These are phyloP conservation scores for Tetragonula carbonaria DNA, from an alignment of 2,888 invertebrate genomes.

Conservation along the genomic window DNA sequence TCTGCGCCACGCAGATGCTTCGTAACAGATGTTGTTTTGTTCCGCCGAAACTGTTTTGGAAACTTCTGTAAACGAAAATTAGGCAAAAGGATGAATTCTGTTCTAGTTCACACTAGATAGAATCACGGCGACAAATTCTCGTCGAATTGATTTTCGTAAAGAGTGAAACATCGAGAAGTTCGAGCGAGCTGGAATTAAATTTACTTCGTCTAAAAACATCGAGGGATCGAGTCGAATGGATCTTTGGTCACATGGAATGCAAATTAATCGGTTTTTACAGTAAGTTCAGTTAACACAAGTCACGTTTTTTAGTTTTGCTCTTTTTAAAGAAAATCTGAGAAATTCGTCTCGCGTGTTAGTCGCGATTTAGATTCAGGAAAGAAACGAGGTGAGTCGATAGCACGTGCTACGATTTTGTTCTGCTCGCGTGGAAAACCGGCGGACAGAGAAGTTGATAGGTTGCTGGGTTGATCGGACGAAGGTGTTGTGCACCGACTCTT, in stretches of 20 bases:
- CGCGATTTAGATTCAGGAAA: background rate
- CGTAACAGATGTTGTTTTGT: background rate
- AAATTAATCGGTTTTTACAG: too few species aligned
- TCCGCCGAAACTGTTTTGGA: background rate
- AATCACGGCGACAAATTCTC: too few species aligned
- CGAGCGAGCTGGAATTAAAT: too few species aligned
- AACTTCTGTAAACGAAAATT: background rate
- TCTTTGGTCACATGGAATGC: too few species aligned
- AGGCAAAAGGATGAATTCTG: too few species aligned
- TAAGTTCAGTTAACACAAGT: background rate
- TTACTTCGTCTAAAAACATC: too few species aligned
- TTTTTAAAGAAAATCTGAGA: background rate
- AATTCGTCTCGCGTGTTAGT: background rate
- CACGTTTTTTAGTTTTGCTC: background rate
- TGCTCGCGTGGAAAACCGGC: constrained; percentile 14
- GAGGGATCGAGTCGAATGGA: too few species aligned
- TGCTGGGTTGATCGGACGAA: constrained; percentile 34
- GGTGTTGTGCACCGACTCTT: constrained; percentile 40
- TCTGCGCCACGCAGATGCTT: background rate
- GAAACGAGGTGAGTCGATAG: background rate
- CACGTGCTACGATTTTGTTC: constrained; percentile 38
- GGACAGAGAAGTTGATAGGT: background rate
- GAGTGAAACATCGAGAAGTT: too few species aligned
- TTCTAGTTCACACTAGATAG: too few species aligned
- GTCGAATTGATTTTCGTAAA: too few species aligned